phyloP scores from a whole-genome alignment of 2,113 vertebrate species.

The Saimiri boliviensis region DNA sequence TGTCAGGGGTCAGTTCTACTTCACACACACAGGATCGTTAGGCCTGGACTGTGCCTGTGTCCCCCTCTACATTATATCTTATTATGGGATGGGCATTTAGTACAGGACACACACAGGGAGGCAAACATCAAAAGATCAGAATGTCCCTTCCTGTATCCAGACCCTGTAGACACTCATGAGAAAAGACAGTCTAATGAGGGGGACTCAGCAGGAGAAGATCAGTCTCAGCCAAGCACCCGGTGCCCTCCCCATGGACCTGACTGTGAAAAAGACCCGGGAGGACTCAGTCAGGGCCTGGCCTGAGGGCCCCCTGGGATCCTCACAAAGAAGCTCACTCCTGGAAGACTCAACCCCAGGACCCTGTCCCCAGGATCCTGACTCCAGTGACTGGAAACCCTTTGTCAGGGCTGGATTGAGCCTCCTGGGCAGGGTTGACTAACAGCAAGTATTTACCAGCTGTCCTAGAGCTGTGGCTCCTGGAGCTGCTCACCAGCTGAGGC shows the following conservation, averaged over 20 bases:
- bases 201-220: background rate
- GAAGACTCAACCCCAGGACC: background rate
- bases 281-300: background rate
- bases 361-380: fast-evolving
- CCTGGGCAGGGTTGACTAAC: no score
- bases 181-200: background rate
- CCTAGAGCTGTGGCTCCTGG: no score
- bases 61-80: fast-evolving
- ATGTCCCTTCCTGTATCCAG: background rate
- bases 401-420: no score
- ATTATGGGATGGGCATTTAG: background rate
- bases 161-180: background rate
- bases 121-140: background rate
- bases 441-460: background rate
- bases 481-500: no score
- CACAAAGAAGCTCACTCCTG: background rate
- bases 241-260: background rate
- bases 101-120: background rate
- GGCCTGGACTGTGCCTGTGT: fast-evolving
- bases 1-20: no score
- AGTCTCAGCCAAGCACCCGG: background rate
- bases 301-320: background rate
- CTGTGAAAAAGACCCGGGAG: background rate
- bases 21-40: background rate
- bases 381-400: background rate